Conservation (phyloP, 2,888 invertebrate species). For the Nudaria mundana region DNA sequence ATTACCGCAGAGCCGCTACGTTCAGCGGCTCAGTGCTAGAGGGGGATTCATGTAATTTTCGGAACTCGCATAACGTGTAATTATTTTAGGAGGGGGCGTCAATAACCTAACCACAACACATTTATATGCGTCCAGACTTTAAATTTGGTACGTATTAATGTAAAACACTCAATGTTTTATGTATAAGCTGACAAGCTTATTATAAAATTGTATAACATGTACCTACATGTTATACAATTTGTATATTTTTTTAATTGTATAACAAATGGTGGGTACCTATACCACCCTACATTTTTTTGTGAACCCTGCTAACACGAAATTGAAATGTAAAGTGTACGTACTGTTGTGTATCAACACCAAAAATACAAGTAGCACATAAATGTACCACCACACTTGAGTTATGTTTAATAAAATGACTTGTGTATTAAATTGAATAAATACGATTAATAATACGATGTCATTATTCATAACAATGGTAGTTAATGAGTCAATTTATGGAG, state of each 20-base stretch:
- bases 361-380: too few species aligned
- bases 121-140: constrained; percentile 52
- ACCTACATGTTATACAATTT: too few species aligned
- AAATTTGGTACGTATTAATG: constrained; percentile 31
- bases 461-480: constrained; percentile 49
- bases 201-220: too few species aligned
- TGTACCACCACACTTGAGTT: too few species aligned
- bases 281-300: too few species aligned
- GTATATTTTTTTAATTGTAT: too few species aligned
- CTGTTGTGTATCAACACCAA: too few species aligned
- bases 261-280: too few species aligned
- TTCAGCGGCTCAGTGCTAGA: constrained; percentile 38
- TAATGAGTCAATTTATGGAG: constrained; percentile 66
- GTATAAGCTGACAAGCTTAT: too few species aligned
- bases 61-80: constrained; percentile 73
- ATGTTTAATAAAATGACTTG: too few species aligned
- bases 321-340: too few species aligned
- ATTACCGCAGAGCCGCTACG: constrained; percentile 56
- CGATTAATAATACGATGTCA: constrained; percentile 26
- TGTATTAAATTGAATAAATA: constrained; percentile 28
- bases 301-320: constrained; percentile 21
- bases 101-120: constrained; percentile 65
- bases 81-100: constrained; percentile 72
- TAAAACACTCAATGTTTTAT: constrained; percentile 28
- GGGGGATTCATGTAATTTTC: constrained; percentile 70